A percentile compares a stretch with the other conserved stretches of the same genome.
These are phyloP conservation scores for Cnemophilus loriae DNA, from an alignment of 2,113 vertebrate genomes.

Conservation along the genomic window DNA sequence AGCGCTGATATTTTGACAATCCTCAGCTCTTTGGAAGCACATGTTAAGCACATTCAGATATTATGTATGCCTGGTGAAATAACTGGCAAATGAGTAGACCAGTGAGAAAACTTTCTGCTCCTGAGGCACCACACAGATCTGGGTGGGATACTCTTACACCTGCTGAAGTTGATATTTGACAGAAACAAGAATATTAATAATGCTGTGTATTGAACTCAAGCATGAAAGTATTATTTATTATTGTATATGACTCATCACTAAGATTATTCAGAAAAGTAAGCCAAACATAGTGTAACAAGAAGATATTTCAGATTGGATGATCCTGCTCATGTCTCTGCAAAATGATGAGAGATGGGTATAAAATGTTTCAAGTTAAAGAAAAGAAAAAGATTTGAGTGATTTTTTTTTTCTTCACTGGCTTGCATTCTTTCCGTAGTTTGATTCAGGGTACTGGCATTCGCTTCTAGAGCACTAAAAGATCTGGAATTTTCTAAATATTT, in stretches of 20 bases:
- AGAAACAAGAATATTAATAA: neutral
- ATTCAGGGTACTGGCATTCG: neutral
- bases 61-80: neutral
- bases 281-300: neutral
- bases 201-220: neutral
- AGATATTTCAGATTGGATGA: neutral
- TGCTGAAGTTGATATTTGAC: neutral
- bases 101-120: neutral
- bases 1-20: neutral
- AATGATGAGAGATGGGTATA: neutral
- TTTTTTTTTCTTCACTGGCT: neutral
- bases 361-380: neutral
- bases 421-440: neutral
- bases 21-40: neutral
- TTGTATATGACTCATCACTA: neutral
- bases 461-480: neutral
- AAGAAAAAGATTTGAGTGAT: neutral
- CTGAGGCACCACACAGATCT: neutral
- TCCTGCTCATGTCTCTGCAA: neutral
- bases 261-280: neutral
- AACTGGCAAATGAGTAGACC: neutral
- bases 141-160: neutral
- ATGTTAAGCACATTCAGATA: neutral
- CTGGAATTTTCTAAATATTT: neutral
- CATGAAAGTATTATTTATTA: neutral